These are phyloP conservation scores for Calameuta filiformis DNA, from an alignment of 2,888 invertebrate species.

Conservation along the genomic window DNA sequence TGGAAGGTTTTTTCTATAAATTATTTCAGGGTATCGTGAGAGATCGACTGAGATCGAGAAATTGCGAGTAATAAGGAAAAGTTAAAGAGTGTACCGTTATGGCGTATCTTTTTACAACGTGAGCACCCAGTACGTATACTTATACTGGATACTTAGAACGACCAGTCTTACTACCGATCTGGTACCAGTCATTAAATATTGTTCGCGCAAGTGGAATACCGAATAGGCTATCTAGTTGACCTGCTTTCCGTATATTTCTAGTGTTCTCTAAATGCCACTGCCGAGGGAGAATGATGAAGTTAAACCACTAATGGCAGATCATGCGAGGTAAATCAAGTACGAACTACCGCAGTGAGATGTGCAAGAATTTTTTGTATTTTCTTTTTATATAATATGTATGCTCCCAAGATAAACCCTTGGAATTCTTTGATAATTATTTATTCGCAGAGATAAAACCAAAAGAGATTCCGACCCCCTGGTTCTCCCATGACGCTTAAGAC, in stretches of 20 bases:
- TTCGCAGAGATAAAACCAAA: constrained; percentile 33
- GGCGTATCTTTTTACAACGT: background rate
- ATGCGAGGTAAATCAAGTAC: background rate
- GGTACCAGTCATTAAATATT: background rate
- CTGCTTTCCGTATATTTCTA: background rate
- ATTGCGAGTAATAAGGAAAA: background rate
- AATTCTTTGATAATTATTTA: constrained; percentile 37
- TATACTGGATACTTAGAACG: background rate
- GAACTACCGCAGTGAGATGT: background rate
- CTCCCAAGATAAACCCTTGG: background rate
- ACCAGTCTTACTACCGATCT: background rate
- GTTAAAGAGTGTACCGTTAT: background rate
- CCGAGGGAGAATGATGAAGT: background rate
- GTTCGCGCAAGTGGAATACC: background rate
- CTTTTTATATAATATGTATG: background rate
- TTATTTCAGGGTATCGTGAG: background rate
- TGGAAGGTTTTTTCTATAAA: background rate
- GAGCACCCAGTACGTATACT: background rate
- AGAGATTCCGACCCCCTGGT: background rate
- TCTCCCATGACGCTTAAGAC: background rate
- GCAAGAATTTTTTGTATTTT: background rate
- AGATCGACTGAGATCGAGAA: background rate
- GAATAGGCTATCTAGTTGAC: background rate
- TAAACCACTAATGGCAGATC: background rate
- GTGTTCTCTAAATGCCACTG: background rate